These are phyloP conservation scores for Callipepla squamata DNA, from an alignment of 2,113 vertebrate genomes.

Conservation along the genomic window DNA sequence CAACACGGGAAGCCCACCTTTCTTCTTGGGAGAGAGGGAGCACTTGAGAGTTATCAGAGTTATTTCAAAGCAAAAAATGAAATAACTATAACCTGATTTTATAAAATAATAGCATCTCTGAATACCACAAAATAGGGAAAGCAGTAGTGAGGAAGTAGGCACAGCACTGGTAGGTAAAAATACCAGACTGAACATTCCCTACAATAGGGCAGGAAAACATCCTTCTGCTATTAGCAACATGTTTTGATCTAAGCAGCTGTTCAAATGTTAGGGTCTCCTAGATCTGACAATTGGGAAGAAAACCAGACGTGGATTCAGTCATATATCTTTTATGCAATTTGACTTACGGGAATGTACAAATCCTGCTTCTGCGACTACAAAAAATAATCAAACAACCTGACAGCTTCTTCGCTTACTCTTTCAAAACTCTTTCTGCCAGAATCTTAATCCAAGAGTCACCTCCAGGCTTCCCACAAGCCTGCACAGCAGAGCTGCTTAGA, in stretches of 20 bases:
- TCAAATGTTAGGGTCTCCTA: neutral
- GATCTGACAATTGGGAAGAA: neutral
- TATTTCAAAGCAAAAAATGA: neutral
- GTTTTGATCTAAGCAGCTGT: neutral
- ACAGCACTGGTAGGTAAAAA: neutral
- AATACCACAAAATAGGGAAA: neutral
- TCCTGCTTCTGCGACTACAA: neutral
- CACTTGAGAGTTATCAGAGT: neutral
- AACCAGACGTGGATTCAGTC: neutral
- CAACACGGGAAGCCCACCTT: neutral
- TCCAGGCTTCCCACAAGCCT: neutral
- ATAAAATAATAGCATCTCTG: neutral
- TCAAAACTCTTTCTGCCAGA: neutral
- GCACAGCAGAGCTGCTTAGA: neutral
- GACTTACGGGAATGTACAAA: neutral
- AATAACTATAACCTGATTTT: neutral
- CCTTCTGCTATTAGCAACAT: neutral
- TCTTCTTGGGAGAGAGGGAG: neutral
- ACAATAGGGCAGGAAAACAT: neutral
- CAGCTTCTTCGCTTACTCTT: conserved; percentile 15
- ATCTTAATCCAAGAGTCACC: neutral
- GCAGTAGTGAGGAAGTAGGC: neutral
- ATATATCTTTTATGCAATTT: neutral
- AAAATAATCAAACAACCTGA: neutral
- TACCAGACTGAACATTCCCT: neutral